Percentiles rank a stretch among this genome's conserved stretches.
phyloP scores from a whole-genome alignment of 1,140 invertebrate genomes.

The Drosophila athabasca region DNA sequence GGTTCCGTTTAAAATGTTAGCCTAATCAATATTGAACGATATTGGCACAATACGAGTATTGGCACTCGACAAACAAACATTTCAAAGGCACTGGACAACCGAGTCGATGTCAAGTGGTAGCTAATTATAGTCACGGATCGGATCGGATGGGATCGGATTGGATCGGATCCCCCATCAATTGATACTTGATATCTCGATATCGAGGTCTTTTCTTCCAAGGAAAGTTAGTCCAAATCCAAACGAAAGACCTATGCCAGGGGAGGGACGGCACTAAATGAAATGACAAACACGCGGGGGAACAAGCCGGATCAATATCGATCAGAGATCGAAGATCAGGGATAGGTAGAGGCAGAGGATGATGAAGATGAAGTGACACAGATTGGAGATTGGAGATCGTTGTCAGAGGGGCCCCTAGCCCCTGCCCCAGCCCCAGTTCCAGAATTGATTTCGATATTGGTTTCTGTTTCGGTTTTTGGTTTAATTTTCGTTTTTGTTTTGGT shows the following conservation, averaged over 20 bases:
- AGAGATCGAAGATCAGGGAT: not conserved
- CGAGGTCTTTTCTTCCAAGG: constrained; percentile 1
- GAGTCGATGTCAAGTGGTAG: constrained; percentile 22
- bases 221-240: constrained; percentile 28
- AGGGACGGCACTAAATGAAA: constrained; percentile 47
- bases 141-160: not conserved
- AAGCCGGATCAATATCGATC: constrained; percentile 34
- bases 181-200: not conserved
- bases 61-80: constrained; percentile 30
- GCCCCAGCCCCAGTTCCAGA: constrained; percentile 12
- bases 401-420: constrained; percentile 28
- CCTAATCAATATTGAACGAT: constrained; percentile 55
- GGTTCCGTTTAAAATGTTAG: constrained; percentile 14
- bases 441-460: constrained; percentile 45
- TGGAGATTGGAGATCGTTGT: constrained; percentile 29
- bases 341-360: not conserved
- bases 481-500: constrained; percentile 15
- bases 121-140: constrained; percentile 25
- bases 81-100: not conserved
- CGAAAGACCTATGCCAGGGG: too few relatives aligned
- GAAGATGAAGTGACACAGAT: constrained; percentile 16
- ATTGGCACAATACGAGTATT: constrained; percentile 51
- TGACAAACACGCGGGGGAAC: constrained; percentile 11
- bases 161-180: not conserved
- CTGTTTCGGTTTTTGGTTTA: constrained; percentile 26